phyloP scores from a whole-genome alignment of 2,888 invertebrate species.

The Callosobruchus maculatus region DNA sequence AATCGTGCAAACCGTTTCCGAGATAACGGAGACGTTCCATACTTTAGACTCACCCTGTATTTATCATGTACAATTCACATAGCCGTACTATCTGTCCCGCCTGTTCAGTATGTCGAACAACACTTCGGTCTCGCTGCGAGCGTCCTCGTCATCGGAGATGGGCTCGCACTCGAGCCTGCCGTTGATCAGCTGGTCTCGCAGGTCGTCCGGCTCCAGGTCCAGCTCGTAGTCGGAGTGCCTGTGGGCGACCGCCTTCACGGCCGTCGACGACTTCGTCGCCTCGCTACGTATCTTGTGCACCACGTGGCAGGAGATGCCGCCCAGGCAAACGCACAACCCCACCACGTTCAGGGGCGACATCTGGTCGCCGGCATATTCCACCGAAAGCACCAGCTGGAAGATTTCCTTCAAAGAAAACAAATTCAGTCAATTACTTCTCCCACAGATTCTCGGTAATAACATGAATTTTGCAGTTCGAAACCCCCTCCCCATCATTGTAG shows the following conservation, averaged over 20 bases:
- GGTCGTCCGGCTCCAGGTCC: slow-evolving; percentile 32
- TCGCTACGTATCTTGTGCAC: slow-evolving; percentile 59
- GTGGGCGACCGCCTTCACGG: background rate
- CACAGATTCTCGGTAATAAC: no score
- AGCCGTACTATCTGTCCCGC: slow-evolving; percentile 39
- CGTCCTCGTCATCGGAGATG: slow-evolving; percentile 40
- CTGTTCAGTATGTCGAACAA: slow-evolving; percentile 51
- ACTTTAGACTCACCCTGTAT: no score
- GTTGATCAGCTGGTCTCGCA: slow-evolving; percentile 41
- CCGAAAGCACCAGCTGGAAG: slow-evolving; percentile 84
- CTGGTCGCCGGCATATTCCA: slow-evolving; percentile 80
- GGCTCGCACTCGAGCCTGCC: slow-evolving; percentile 24
- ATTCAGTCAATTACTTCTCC: no score
- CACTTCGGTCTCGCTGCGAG: slow-evolving; percentile 51
- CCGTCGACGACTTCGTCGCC: slow-evolving; percentile 9
- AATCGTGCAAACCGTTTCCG: no score
- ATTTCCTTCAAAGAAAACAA: slow-evolving; percentile 70
- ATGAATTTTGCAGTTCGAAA: no score
- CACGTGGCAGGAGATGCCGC: slow-evolving; percentile 84
- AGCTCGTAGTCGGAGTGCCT: slow-evolving; percentile 31
- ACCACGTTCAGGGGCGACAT: slow-evolving; percentile 77
- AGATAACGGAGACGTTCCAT: no score
- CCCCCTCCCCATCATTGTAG: no score
- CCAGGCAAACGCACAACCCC: slow-evolving; percentile 82
- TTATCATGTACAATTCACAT: no score